Evolutionary conservation across 1,140 invertebrate genomes (phyloP), one percentile per base, ranked within the genome.

Genomic region (Drosophila bifasciata): DNA sequence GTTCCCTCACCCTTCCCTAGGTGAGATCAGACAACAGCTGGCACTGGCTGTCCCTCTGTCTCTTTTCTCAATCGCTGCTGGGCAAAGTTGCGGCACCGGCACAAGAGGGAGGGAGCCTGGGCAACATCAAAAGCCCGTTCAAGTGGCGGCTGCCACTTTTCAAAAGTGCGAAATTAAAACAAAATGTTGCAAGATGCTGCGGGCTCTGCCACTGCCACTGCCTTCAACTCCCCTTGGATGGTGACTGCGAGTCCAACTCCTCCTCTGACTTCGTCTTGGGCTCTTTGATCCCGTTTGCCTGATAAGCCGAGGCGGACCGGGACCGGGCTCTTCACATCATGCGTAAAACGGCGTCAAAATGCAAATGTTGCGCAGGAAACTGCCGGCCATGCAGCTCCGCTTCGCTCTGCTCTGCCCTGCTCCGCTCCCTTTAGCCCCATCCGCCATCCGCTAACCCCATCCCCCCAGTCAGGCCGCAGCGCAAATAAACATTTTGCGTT

Each of bases 131-230:
- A 86, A 86, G 74, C 73, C 72, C 61, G 60, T 73, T 76, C 81
- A 53, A 81, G 74, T 88, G 77, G 74, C 73, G 73, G 73, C 81
- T 88, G 81, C 81, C 81, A 86, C 81, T 81, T 77, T 86, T 74
- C 52, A 75, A 88, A 64, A 86, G 81, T 86, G 81, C 83, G 83
- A 86, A 88, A 86, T 86, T 86, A 88, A 85, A 88, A 86, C 83
- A 86, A 88, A 86, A 86, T 86, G 78, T 81, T 86, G 83, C 78
- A 81, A 86, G 81, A 88, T 88, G 81, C 83, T 86, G 83, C 61
- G 63, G 83, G 83, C 80, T 59, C 17, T 50, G 70, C 41, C 39
- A 21, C 51, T 50, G 21, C 39, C 8, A 0, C 13, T 28, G 16
- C 58, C 40, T 11, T 45, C 15, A 15, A 11, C 32, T 7, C 44